A percentile compares a stretch with the other conserved stretches of the same genome.
These are phyloP conservation scores for Drosophila asahinai DNA, from an alignment of 1,140 invertebrate species.

Conservation along the genomic window DNA sequence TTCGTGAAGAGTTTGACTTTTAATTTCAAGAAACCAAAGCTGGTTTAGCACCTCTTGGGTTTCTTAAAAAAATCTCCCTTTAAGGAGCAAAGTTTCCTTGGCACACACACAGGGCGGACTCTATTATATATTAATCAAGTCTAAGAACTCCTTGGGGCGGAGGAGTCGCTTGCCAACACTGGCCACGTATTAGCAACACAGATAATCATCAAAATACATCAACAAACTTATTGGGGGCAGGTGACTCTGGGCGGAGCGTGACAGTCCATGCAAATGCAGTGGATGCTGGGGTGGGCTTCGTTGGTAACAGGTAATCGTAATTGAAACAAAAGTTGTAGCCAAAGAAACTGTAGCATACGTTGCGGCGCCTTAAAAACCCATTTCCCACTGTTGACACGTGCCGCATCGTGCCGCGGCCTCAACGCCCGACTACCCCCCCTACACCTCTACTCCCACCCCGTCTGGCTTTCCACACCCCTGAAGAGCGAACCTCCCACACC, in stretches of 20 bases:
- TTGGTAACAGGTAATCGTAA: constrained; percentile 76
- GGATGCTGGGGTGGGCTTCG: neutral
- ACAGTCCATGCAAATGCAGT: constrained; percentile 60
- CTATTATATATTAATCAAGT: constrained; percentile 47
- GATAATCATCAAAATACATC: constrained; percentile 66
- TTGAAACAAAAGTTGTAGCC: constrained; percentile 79
- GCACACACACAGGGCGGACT: neutral
- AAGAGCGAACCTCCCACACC: neutral
- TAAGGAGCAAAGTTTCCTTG: neutral
- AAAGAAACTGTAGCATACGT: constrained; percentile 77
- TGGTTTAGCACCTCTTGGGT: no score
- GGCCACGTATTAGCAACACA: constrained; percentile 61
- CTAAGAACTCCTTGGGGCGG: constrained; percentile 17
- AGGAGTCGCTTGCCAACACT: constrained; percentile 43
- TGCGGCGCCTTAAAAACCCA: constrained; percentile 80
- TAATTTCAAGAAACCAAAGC: no score
- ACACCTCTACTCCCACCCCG: neutral
- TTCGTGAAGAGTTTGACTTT: no score
- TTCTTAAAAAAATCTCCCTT: no score
- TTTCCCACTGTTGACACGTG: constrained; percentile 82
- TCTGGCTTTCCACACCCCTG: neutral
- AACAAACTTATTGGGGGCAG: constrained; percentile 53
- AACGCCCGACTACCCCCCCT: neutral
- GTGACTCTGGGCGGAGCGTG: constrained; percentile 18
- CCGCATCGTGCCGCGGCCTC: constrained; percentile 69